Conservation (phyloP, 2,113 vertebrate genomes). For the Ophthalmolycus amberensis region DNA sequence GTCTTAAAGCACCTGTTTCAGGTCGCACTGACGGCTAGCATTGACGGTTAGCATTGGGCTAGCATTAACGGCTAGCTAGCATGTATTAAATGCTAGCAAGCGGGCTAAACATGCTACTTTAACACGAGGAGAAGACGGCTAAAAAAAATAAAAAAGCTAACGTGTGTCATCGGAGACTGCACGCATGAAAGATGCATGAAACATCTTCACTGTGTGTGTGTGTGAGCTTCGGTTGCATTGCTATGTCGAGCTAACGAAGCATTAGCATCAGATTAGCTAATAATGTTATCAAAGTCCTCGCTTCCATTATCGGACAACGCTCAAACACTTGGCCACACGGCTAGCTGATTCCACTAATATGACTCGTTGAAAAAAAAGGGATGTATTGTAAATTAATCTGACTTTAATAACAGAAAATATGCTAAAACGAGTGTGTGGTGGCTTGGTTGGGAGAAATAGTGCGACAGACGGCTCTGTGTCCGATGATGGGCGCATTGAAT, state of each 20-base stretch:
- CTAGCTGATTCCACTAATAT: too few species aligned
- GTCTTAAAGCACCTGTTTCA: slow-evolving; percentile 9
- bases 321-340: too few species aligned
- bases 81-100: background rate
- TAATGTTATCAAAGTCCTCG: slow-evolving; percentile 1
- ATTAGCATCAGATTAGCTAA: slow-evolving; percentile 1
- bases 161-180: too few species aligned
- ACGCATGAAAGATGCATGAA: too few species aligned
- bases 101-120: background rate
- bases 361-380: fast-evolving
- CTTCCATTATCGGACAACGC: slow-evolving; percentile 58
- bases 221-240: too few species aligned
- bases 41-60: slow-evolving; percentile 1
- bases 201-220: too few species aligned
- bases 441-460: background rate
- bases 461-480: slow-evolving; percentile 34
- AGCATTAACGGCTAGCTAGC: background rate
- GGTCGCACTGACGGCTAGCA: slow-evolving; percentile 12
- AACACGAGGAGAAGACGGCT: too few species aligned
- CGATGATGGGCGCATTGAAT: slow-evolving; percentile 38
- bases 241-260: background rate
- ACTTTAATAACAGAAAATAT: fast-evolving
- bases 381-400: background rate
- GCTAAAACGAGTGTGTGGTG: too few species aligned
- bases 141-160: too few species aligned